Evolutionary conservation across 2,113 vertebrate genomes (phyloP).

Genomic region (Psettodes erumei): DNA sequence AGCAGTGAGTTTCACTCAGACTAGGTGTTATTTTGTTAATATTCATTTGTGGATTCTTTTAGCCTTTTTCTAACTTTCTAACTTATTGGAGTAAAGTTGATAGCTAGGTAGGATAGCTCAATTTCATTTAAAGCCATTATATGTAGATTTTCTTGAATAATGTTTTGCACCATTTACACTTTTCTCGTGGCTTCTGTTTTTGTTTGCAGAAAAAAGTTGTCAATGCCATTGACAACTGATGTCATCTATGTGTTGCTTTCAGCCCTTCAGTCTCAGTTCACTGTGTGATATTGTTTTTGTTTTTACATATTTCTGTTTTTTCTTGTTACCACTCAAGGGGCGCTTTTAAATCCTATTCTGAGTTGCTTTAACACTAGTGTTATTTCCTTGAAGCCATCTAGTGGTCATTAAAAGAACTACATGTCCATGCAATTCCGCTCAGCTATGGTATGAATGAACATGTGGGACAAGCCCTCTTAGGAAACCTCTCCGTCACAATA

Average conservation of each 20-base stretch:
- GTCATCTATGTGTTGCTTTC: background rate
- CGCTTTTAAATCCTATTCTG: background rate
- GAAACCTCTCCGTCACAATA: conserved; percentile 16
- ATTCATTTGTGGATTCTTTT: background rate
- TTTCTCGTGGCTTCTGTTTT: background rate
- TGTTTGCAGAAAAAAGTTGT: background rate
- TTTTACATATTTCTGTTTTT: no score
- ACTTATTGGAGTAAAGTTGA: background rate
- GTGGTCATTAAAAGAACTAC: conserved; percentile 33
- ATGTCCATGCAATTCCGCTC: conserved; percentile 2
- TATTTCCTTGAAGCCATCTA: conserved; percentile 18
- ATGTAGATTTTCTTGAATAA: conserved; percentile 13
- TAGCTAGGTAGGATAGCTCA: background rate
- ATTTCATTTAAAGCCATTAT: conserved; percentile 9
- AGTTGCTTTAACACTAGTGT: background rate
- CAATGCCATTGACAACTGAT: background rate
- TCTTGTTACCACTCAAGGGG: background rate
- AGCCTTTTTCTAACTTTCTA: background rate
- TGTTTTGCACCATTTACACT: conserved; percentile 1
- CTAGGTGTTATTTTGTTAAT: no score
- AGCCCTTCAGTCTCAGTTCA: background rate
- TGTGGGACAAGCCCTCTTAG: conserved; percentile 5
- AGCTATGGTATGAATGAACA: background rate
- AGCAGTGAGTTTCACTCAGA: background rate
- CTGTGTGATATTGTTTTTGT: no score